Evolutionary conservation across 2,797 vertebrate genomes (phyloP).

Genomic region (Pangasius sanitwongsei): DNA sequence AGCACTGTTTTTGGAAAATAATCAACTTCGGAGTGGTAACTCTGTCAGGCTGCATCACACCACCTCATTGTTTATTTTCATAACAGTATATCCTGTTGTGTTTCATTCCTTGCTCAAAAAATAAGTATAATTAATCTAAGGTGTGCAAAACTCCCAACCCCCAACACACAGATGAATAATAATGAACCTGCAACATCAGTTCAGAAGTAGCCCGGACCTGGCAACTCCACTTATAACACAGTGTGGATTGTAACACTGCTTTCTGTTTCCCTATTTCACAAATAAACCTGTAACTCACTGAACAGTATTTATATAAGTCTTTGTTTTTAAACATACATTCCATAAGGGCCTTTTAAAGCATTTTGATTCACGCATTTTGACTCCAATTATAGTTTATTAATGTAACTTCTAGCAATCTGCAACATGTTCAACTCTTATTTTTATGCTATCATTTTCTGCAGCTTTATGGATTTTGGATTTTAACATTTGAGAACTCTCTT

Average conservation of each 20-base stretch:
- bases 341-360: neutral
- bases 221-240: constrained; percentile 15
- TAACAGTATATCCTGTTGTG: neutral
- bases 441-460: neutral
- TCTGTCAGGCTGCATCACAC: neutral
- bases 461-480: neutral
- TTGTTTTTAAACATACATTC: neutral
- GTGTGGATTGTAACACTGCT: constrained; percentile 24
- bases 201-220: neutral
- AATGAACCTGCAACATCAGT: neutral
- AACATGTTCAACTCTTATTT: neutral
- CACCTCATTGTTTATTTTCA: neutral
- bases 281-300: neutral
- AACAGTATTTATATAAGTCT: neutral
- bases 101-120: neutral
- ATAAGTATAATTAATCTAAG: neutral
- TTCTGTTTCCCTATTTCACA: constrained; percentile 10
- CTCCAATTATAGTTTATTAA: neutral
- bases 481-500: neutral
- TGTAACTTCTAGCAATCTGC: neutral
- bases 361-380: neutral
- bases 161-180: neutral
- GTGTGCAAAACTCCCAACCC: neutral
- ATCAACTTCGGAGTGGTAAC: neutral
- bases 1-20: neutral